A percentile compares a stretch with the other conserved stretches of the same genome.
These are phyloP conservation scores for Tuta absoluta DNA, from an alignment of 2,888 invertebrate species.

Conservation along the genomic window DNA sequence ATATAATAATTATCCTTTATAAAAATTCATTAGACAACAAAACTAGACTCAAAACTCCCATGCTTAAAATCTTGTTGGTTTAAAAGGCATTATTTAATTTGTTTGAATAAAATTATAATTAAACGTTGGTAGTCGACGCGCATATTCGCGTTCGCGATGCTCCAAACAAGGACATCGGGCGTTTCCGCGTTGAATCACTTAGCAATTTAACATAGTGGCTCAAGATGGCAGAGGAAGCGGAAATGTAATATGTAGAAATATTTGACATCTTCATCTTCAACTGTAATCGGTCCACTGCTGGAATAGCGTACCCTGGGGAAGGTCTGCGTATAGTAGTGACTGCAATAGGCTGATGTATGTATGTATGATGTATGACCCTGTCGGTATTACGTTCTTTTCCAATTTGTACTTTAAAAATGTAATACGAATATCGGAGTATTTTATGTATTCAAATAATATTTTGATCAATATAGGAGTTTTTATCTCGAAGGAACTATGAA, in stretches of 20 bases:
- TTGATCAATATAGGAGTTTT: too few relatives aligned
- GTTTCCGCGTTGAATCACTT: constrained; percentile 77
- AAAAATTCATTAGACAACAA: neutral
- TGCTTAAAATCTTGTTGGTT: constrained; percentile 31
- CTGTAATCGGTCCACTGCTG: neutral
- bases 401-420: too few relatives aligned
- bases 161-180: constrained; percentile 72
- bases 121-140: constrained; percentile 64
- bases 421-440: too few relatives aligned
- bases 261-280: too few relatives aligned
- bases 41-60: neutral
- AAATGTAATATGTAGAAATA: too few relatives aligned
- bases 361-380: too few relatives aligned
- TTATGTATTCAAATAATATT: too few relatives aligned
- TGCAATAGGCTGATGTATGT: too few relatives aligned
- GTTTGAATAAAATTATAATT: constrained; percentile 63
- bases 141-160: constrained; percentile 71
- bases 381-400: too few relatives aligned
- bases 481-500: too few relatives aligned
- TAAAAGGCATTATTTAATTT: constrained; percentile 60
- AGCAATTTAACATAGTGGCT: constrained; percentile 41
- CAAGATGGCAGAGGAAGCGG: constrained; percentile 41
- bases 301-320: too few relatives aligned
- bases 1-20: neutral
- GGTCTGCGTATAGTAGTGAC: too few relatives aligned